phyloP scores from a whole-genome alignment of 1,140 invertebrate species.

The Ceratosolen fusciceps region DNA sequence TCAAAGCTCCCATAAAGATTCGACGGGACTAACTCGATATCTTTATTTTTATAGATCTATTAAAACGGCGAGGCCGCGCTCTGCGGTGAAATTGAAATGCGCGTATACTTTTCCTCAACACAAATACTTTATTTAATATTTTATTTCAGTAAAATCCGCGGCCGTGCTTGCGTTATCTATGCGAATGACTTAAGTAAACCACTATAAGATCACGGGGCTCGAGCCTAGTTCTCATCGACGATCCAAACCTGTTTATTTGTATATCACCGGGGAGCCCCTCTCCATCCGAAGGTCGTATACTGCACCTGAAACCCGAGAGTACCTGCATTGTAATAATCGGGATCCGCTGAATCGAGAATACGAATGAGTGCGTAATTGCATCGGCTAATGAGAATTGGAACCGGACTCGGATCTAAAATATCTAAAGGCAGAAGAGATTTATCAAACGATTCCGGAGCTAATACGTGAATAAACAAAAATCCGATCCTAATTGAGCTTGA shows the following conservation, averaged over 20 bases:
- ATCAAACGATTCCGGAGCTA: no score
- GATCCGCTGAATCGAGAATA: not conserved
- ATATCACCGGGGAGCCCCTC: not conserved
- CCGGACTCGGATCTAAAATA: no score
- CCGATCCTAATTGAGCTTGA: no score
- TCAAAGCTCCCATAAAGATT: not conserved
- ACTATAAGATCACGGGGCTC: not conserved
- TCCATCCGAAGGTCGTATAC: not conserved
- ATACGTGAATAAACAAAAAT: no score
- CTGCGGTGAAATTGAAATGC: not conserved
- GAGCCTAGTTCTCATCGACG: not conserved
- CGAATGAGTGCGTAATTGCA: not conserved
- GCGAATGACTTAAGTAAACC: not conserved
- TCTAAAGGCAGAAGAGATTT: no score
- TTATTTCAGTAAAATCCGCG: not conserved
- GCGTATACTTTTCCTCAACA: no score
- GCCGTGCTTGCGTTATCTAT: not conserved
- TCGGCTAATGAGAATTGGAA: not conserved
- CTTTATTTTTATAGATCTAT: slow-evolving; percentile 7
- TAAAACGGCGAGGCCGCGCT: not conserved
- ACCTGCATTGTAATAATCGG: not conserved
- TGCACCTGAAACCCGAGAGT: not conserved
- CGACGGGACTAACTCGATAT: not conserved
- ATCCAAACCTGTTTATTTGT: slow-evolving; percentile 11
- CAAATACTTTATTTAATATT: no score